Base-by-base conservation (phyloP, 2,797 vertebrate genomes). In the Microchirus variegatus region DNA sequence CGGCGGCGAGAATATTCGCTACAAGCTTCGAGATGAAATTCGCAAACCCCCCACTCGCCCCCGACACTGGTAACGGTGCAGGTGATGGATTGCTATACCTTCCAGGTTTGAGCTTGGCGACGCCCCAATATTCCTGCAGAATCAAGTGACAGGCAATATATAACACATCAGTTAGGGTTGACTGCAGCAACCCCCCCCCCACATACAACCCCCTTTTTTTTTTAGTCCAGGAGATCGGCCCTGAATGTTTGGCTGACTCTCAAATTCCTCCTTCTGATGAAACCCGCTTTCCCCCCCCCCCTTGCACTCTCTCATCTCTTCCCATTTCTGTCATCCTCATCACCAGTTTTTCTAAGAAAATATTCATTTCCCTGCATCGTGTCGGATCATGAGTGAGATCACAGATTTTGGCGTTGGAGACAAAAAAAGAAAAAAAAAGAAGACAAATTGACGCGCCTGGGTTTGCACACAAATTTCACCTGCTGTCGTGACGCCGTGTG, bases 101-200 rank as follows among this genome's bases (percentile, higher is more conserved):
- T 92, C 88, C 85, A 89, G 86, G 87, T 89, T 88, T 89, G 88
- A 90, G 87, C 85, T 86, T 82, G 81, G 90, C 90, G 90, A 92
- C 89, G 85, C 90, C 91, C 91, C 90, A 92, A 93, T 93, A 92
- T 94, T 93, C 88, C 87, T 55, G 84, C 75, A 71, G 90, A 91
- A 92, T 90, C 90, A 91, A 92, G 89, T 93, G 91, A 91, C 92
- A 93, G 92, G 90, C 84, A 90, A 92, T 94, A 91, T 91, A 93
- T 90, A 93, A 90, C 84, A 67, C 85, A 92, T 93, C 92, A 92
- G 90, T 89, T 92, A 87, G 83, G 90, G 87, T 80, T 89, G 87
- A 87, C 85, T 90, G 89, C 86, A 77, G n/a, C n/a, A n/a, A n/a
- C n/a, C n/a, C n/a, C n/a, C n/a, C n/a, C 83, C 43, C 15, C 4